Evolutionary conservation across 2,888 invertebrate species (phyloP), one percentile per base, ranked within the genome.

Genomic region (Agrochola circellaris): DNA sequence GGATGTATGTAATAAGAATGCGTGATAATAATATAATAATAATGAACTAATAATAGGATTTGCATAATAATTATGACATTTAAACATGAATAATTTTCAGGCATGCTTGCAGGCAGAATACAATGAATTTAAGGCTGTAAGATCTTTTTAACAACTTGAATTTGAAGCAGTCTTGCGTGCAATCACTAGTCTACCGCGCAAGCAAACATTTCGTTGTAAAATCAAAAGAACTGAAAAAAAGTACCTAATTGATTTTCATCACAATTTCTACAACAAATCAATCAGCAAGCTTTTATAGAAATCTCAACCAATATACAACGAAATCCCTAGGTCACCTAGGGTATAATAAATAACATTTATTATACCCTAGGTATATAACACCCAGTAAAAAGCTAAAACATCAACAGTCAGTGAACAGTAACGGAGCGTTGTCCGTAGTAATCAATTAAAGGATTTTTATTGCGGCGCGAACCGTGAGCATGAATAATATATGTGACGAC

Each of bases 391-490:
- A 78, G 66, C 42, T 58, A 34, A n/a, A 56, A 42, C 9, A 66
- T n/a, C 66, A 71, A 66, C 65, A 26, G 45, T 15, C 11, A 15
- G 65, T 65, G 61, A 66, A 66, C 23, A 70, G 26, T 48, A 34
- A 58, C 15, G 34, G 7, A 45, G 1, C 61, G 34, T 20, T 51
- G 80, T 83, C 69, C 48, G 42, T 54, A 34, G 74, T 75, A 75
- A 86, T 84, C 75, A 85, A 84, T 84, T 81, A 84, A 38, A 71
- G 61, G 65, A 84, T 84, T 84, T 87, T 84, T 81, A 73, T 76
- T 81, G 62, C 75, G 23, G 17, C 51, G 8, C n/a, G 54, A 72
- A 51, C 48, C 75, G 85, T 75, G 76, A 62, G 64, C 76, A 66
- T 84, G 82, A 87, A 81, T 87, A 85, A 87, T 79, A 81, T 81